Percentiles rank a stretch among this genome's conserved stretches.
Conservation (phyloP, 2,797 vertebrate species). For the Falco novaeseelandiae region DNA sequence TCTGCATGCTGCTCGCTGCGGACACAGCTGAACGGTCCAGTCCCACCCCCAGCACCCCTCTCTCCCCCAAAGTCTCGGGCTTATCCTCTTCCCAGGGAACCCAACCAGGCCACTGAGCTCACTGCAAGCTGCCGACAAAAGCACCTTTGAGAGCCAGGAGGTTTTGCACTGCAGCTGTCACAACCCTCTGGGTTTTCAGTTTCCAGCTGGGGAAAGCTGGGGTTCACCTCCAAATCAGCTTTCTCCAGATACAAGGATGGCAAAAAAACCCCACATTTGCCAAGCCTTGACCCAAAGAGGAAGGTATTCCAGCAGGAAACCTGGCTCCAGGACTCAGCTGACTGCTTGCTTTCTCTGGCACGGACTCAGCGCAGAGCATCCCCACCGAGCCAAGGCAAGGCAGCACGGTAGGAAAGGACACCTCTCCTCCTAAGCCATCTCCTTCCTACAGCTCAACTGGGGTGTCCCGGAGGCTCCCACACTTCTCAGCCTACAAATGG, state of each 20-base stretch:
- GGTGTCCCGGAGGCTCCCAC: not conserved
- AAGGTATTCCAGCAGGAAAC: not conserved
- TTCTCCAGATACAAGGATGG: not conserved
- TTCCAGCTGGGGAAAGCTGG: not conserved
- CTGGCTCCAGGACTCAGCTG: not conserved
- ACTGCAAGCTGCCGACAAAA: not conserved
- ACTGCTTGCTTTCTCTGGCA: not conserved
- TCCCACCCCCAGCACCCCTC: not conserved
- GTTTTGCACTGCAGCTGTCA: not conserved
- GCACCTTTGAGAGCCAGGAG: not conserved
- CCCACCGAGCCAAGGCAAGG: not conserved
- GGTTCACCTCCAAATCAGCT: not conserved
- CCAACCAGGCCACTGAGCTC: not conserved
- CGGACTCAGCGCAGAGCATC: not conserved
- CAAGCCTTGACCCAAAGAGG: not conserved
- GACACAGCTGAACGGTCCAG: accelerated
- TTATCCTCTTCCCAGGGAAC: not conserved
- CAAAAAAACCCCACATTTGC: not conserved
- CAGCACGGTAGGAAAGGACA: not conserved
- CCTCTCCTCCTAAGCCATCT: not conserved
- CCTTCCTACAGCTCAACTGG: not conserved
- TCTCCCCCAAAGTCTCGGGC: accelerated
- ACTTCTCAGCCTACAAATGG: not conserved
- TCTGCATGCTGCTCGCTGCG: accelerated
- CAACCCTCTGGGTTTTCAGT: not conserved